Evolutionary conservation across 2,888 invertebrate genomes (phyloP).

Genomic region (Poecilus cupreus): DNA sequence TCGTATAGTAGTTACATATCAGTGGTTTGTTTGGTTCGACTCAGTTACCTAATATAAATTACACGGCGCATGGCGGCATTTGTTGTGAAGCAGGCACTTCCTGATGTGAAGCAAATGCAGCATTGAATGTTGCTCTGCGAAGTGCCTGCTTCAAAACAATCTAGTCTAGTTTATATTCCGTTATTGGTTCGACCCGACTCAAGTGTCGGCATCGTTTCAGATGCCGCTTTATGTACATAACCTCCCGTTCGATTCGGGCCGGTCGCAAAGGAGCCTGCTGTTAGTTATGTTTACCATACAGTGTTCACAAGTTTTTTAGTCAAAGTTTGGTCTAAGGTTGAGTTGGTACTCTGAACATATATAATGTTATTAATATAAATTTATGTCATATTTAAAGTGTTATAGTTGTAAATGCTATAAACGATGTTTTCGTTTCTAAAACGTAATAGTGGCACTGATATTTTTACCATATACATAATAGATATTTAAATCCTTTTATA

Average conservation of each 20-base stretch:
- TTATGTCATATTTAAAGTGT: slow-evolving; percentile 57
- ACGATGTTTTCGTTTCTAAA: slow-evolving; percentile 47
- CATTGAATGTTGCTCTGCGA: too few species aligned
- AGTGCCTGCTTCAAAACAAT: too few species aligned
- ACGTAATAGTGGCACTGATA: slow-evolving; percentile 58
- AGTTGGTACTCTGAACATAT: slow-evolving; percentile 57
- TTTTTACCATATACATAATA: slow-evolving; percentile 58
- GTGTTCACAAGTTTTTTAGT: slow-evolving; percentile 63
- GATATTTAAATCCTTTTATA: slow-evolving; percentile 57
- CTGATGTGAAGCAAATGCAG: too few species aligned
- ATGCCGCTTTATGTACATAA: slow-evolving; percentile 25
- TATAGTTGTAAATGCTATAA: slow-evolving; percentile 50
- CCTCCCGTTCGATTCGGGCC: not conserved
- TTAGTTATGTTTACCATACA: slow-evolving; percentile 64
- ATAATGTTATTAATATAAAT: slow-evolving; percentile 57
- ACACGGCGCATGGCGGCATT: too few species aligned
- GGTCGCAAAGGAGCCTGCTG: slow-evolving; percentile 33
- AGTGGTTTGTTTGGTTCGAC: too few species aligned
- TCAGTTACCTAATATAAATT: too few species aligned
- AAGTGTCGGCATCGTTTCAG: slow-evolving; percentile 20
- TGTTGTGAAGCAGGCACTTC: too few species aligned
- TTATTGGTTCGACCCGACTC: too few species aligned
- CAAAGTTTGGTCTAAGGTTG: slow-evolving; percentile 62
- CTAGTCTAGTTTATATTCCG: too few species aligned
- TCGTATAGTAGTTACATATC: too few species aligned